Conservation (phyloP, 2,113 vertebrate species). For the Speoplatyrhinus poulsoni region DNA sequence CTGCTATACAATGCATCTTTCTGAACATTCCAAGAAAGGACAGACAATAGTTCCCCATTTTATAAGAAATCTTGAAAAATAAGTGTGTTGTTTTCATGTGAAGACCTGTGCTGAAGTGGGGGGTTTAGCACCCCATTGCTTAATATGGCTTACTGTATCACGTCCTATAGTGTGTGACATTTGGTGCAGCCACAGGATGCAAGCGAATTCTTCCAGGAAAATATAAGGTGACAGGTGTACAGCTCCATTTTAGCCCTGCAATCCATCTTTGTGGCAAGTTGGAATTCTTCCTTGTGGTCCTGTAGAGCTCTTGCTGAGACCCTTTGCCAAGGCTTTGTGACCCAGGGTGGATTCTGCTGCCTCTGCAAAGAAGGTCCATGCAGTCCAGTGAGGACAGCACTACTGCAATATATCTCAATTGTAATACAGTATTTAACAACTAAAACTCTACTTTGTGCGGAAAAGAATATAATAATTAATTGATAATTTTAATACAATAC, state of each 20-base stretch:
- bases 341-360: constrained; percentile 17
- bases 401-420: constrained; percentile 12
- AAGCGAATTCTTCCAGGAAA: constrained; percentile 32
- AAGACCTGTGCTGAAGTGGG: background rate
- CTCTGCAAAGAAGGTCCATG: constrained; percentile 30
- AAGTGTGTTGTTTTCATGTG: background rate
- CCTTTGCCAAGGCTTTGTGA: constrained; percentile 33
- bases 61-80: background rate
- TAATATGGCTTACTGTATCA: constrained; percentile 28
- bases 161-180: constrained; percentile 41
- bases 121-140: constrained; percentile 10
- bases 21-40: no score
- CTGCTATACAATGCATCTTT: no score
- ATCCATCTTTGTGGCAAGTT: constrained; percentile 49
- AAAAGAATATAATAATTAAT: constrained; percentile 3
- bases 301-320: constrained; percentile 32
- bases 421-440: no score
- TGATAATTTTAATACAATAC: background rate
- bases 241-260: constrained; percentile 41
- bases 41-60: no score
- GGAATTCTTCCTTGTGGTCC: constrained; percentile 37
- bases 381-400: constrained; percentile 14
- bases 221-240: constrained; percentile 53
- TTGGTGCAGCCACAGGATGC: constrained; percentile 32
- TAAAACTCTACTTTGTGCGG: background rate